Conservation (phyloP, 2,888 invertebrate genomes). For the Meiosimyza platycephala region DNA sequence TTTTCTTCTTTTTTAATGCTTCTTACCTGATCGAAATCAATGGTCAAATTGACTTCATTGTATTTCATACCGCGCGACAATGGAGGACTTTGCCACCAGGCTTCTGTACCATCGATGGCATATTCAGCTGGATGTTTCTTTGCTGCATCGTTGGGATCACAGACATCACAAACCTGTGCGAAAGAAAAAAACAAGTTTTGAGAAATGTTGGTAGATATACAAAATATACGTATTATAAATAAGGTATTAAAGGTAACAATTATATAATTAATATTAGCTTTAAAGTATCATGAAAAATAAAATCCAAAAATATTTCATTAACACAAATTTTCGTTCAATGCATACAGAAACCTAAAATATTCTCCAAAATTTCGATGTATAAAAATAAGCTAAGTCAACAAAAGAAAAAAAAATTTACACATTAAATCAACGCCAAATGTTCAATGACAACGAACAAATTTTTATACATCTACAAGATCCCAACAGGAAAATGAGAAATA, state of each 20-base stretch:
- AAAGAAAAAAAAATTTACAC: no score
- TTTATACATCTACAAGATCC: no score
- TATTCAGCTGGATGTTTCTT: conserved; percentile 89
- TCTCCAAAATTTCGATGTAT: no score
- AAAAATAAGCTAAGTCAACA: no score
- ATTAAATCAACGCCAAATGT: no score
- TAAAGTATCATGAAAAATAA: background rate
- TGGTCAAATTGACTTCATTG: conserved; percentile 97
- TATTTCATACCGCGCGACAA: conserved; percentile 96
- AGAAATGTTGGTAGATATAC: conserved; percentile 1
- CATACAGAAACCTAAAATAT: no score
- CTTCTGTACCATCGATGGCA: conserved; percentile 96
- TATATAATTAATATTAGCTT: background rate
- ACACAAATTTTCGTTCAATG: no score
- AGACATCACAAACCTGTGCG: conserved; percentile 90
- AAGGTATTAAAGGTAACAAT: no score
- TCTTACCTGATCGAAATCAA: conserved; percentile 94
- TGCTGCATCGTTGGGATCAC: conserved; percentile 80
- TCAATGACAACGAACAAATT: no score
- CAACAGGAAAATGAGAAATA: no score
- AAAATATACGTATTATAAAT: no score
- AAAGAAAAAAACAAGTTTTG: conserved; percentile 9
- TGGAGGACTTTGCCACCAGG: conserved; percentile 99
- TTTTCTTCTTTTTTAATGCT: conserved; percentile 1
- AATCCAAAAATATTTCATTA: no score